These are phyloP conservation scores for Drosophila hamatofila DNA, from an alignment of 2,888 invertebrate genomes.

Conservation along the genomic window DNA sequence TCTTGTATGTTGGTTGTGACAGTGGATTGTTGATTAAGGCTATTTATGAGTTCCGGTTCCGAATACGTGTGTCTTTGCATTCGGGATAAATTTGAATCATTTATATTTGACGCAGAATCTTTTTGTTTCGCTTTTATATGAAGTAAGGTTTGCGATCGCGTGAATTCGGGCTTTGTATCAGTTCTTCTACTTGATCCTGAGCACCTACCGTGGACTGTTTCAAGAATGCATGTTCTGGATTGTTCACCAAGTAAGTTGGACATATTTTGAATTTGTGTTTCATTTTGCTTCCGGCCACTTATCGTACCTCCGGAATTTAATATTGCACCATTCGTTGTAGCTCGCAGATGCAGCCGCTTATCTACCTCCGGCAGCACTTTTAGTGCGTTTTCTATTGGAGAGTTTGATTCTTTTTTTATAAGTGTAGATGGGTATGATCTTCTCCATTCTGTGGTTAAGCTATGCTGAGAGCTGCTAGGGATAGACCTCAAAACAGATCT, in stretches of 20 bases:
- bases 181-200: constrained; percentile 3
- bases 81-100: constrained; percentile 41
- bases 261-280: constrained; percentile 16
- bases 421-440: constrained; percentile 43
- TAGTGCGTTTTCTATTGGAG: constrained; percentile 58
- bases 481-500: constrained; percentile 36
- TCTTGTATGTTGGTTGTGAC: constrained; percentile 12
- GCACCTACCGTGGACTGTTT: constrained; percentile 28
- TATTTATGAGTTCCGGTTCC: constrained; percentile 89
- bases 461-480: constrained; percentile 18
- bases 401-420: constrained; percentile 30
- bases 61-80: constrained; percentile 85
- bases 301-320: constrained; percentile 93
- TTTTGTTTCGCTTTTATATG: constrained; percentile 51
- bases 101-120: constrained; percentile 33
- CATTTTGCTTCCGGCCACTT: constrained; percentile 87
- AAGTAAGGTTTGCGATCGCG: constrained; percentile 64
- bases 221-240: constrained; percentile 67
- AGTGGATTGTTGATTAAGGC: constrained; percentile 18
- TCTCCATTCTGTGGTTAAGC: constrained; percentile 49
- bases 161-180: constrained; percentile 40
- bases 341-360: constrained; percentile 88
- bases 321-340: constrained; percentile 93
- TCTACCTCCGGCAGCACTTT: constrained; percentile 91
- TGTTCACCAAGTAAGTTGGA: constrained; percentile 50